A percentile compares a stretch with the other conserved stretches of the same genome.
Evolutionary conservation across 2,113 vertebrate genomes (phyloP).

Genomic region (Columba janthina): DNA sequence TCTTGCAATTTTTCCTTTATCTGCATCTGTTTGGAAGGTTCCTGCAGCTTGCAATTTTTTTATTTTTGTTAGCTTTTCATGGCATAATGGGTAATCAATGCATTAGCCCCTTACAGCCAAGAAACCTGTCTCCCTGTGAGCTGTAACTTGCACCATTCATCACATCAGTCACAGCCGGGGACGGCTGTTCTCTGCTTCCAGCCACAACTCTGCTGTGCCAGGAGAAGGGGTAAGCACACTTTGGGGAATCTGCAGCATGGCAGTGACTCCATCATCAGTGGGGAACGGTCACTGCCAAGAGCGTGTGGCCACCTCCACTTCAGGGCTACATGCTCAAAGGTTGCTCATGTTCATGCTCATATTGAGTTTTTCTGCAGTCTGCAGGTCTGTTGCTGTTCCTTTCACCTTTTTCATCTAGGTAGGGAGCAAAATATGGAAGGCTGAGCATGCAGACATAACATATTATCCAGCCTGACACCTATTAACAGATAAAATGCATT

Average conservation of each 20-base stretch:
- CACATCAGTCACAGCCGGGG: neutral
- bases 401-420: neutral
- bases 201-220: accelerated
- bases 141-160: conserved; percentile 35
- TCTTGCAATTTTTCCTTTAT: neutral
- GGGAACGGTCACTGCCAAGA: neutral
- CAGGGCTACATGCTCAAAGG: neutral
- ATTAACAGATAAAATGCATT: neutral
- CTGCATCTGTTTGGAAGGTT: neutral
- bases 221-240: neutral
- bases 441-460: neutral
- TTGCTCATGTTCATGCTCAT: neutral
- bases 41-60: neutral
- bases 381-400: neutral
- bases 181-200: neutral
- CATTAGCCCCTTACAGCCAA: conserved; percentile 52
- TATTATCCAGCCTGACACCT: neutral
- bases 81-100: neutral
- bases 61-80: neutral
- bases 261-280: accelerated
- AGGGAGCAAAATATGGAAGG: neutral
- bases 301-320: accelerated
- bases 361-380: neutral
- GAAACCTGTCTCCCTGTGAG: conserved; percentile 15
- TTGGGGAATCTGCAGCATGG: neutral